phyloP scores from a whole-genome alignment of 2,797 vertebrate genomes.

The Pipistrellus pipistrellus region DNA sequence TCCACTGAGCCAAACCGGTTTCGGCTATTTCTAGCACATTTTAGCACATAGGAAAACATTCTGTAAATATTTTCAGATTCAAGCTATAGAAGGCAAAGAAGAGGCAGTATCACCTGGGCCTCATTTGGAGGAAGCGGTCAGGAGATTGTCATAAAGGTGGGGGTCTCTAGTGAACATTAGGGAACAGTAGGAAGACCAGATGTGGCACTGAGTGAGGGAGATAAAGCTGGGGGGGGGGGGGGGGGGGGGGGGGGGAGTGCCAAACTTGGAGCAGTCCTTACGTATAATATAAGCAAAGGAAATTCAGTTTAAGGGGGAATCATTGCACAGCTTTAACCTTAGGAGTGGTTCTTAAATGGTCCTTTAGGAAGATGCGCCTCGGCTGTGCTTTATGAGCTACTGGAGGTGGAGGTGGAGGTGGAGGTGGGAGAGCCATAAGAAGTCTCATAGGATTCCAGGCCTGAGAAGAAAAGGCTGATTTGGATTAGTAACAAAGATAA shows the following conservation, averaged over 20 bases:
- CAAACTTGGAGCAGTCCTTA: background rate
- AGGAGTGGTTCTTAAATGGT: background rate
- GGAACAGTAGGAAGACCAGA: background rate
- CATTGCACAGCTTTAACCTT: background rate
- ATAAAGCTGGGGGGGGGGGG: conserved; percentile 42
- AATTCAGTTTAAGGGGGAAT: background rate
- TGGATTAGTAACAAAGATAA: conserved; percentile 12
- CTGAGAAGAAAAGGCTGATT: background rate
- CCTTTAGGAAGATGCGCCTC: background rate
- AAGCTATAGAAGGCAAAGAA: conserved; percentile 4
- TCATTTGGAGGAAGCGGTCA: background rate
- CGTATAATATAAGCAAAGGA: background rate
- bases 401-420: background rate
- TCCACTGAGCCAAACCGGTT: no score
- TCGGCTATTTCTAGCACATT: background rate
- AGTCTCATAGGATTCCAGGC: background rate
- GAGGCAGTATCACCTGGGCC: background rate
- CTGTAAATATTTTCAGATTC: conserved; percentile 36
- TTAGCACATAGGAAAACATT: background rate
- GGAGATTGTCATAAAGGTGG: background rate
- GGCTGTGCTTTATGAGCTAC: background rate
- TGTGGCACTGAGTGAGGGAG: background rate
- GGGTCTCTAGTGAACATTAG: background rate
- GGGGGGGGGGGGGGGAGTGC: background rate
- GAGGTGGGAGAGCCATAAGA: background rate